Conservation (phyloP, 2,113 vertebrate genomes). For the Peromyscus maniculatus region DNA sequence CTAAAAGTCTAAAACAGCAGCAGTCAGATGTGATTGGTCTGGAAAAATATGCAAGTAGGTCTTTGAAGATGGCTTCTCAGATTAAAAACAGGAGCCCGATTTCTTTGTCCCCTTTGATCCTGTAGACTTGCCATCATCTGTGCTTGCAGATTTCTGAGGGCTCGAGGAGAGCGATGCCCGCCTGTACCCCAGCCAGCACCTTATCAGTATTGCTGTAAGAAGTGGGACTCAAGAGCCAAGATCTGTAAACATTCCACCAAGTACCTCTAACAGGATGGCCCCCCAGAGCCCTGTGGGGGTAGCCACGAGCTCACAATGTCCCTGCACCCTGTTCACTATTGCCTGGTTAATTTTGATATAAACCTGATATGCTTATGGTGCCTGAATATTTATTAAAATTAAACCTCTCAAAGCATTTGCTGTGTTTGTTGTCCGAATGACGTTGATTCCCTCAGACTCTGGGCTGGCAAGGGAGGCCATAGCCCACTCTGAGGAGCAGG, state of each 20-base stretch:
- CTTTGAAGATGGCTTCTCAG: constrained; percentile 33
- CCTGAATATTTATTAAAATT: not conserved
- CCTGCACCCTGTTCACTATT: not conserved
- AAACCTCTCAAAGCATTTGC: not conserved
- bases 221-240: not conserved
- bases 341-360: constrained; percentile 4
- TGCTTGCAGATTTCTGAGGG: not conserved
- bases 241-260: not conserved
- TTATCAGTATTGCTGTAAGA: not conserved
- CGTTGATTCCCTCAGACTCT: not conserved
- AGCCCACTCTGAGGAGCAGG: not conserved
- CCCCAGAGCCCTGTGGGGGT: not conserved
- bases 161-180: not conserved
- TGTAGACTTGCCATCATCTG: not conserved
- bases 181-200: not conserved
- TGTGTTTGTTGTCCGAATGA: not conserved
- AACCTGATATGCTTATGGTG: not conserved
- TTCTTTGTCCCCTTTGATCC: not conserved
- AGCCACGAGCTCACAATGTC: not conserved
- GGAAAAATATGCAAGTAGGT: not conserved
- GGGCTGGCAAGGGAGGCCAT: not conserved
- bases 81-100: not conserved
- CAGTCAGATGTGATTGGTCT: not conserved
- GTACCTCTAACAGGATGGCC: not conserved
- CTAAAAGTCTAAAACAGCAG: not conserved